Evolutionary conservation across 2,888 invertebrate species (phyloP), one percentile per base, ranked within the genome.

Genomic region (Nephrotoma appendiculata): DNA sequence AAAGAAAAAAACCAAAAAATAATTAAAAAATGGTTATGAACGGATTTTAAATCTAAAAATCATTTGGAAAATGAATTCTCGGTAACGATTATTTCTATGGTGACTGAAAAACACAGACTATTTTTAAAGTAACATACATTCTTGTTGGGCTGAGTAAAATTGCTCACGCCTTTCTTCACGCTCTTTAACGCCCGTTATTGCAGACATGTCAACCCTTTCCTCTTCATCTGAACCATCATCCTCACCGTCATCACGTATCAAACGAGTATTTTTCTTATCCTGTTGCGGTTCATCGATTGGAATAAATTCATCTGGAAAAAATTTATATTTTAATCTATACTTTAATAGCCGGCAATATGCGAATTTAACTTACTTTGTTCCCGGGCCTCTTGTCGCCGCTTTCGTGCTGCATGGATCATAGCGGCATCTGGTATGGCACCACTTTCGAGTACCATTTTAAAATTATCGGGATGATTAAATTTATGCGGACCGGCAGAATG

Each of bases 351-450:
- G 44, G 85, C 42, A 44, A 43, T 42, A 57, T 85, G 44, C 11
- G 41, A 85, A 48, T 12, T 5, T 83, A 86, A 86, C 41, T 87
- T 9, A 89, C 94, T 94, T 91, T 95, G 94, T 92, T 98, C 98
- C 91, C 99, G 93, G 88, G 98, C 98, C 93, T 97, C 94, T 92
- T 99, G 99, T 89, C 99, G 93, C 88, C 96, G 95, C 92, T 99
- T 99, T 90, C 98, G 94, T 11, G 98, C 98, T 88, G 98, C 98
- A 92, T 99, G 99, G 91, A 99, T 99, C 94, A 98, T 96, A 86
- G 98, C 98, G 9, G 99, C 99, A 93, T 99, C 99, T 9, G 99
- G 99, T 90, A 99, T 99, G 89, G 95, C 95, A 15, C 98, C 98
- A 90, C 96, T 96, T 92, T 96, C 96, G 88, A 97, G 92, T 89